Conservation (phyloP, 2,797 vertebrate species). For the Acrocephalus scirpaceus region DNA sequence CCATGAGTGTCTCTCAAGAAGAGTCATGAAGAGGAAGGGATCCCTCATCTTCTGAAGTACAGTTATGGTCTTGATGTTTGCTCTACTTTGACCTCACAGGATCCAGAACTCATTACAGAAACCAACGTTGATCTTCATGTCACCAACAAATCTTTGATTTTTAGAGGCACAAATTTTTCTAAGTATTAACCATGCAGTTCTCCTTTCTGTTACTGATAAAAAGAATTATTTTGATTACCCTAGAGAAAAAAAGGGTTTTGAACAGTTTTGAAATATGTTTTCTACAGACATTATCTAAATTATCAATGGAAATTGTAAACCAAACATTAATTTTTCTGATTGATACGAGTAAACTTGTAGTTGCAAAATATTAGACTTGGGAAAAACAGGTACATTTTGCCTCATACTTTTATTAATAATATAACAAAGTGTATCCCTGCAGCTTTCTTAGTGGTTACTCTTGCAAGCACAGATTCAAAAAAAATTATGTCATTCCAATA, state of each 20-base stretch:
- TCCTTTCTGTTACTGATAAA: background rate
- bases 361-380: background rate
- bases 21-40: background rate
- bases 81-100: background rate
- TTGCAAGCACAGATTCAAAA: background rate
- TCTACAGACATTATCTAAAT: background rate
- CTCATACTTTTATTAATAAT: background rate
- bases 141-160: background rate
- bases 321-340: background rate
- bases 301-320: background rate
- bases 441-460: background rate
- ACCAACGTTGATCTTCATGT: background rate
- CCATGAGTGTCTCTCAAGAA: background rate
- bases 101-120: background rate
- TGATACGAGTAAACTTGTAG: background rate
- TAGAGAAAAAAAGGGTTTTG: background rate
- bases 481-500: background rate
- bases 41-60: background rate
- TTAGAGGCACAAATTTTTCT: background rate
- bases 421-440: background rate
- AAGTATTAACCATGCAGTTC: background rate
- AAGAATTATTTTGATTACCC: background rate
- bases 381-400: background rate
- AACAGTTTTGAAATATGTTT: background rate
- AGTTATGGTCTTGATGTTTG: background rate